phyloP scores from a whole-genome alignment of 2,113 vertebrate species.

The Plestiodon gilberti region DNA sequence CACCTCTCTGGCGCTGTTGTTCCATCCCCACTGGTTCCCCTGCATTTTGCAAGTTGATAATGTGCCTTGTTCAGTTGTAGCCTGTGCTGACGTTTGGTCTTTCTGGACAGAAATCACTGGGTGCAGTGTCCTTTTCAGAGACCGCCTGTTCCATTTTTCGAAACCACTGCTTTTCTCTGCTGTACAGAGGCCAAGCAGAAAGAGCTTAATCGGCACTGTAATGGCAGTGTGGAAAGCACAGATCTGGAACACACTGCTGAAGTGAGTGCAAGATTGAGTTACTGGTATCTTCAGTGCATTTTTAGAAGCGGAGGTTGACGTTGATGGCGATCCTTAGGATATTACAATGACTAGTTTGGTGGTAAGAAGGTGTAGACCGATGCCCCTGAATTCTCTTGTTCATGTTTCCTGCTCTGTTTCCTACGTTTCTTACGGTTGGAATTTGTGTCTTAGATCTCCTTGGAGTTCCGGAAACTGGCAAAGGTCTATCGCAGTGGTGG shows the following conservation, averaged over 20 bases:
- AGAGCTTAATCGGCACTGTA: no score
- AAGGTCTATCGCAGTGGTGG: constrained; percentile 56
- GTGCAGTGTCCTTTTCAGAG: not conserved
- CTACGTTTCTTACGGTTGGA: not conserved
- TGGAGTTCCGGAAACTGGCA: constrained; percentile 92
- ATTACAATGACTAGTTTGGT: no score
- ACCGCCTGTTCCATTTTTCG: not conserved
- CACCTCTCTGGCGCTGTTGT: not conserved
- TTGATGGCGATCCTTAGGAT: no score
- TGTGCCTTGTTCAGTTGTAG: not conserved
- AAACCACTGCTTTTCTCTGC: no score
- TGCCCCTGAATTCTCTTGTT: not conserved
- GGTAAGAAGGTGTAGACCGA: not conserved
- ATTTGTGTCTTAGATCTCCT: constrained; percentile 84
- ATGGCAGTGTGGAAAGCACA: not conserved
- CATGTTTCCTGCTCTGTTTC: not conserved
- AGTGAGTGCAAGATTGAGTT: not conserved
- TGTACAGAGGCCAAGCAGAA: no score
- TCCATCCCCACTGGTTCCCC: no score
- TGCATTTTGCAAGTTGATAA: no score
- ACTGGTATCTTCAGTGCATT: not conserved
- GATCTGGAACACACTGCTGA: not conserved
- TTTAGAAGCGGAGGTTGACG: no score
- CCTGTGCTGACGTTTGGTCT: not conserved
- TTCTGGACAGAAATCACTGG: not conserved